Conservation (phyloP, 2,113 vertebrate genomes). For the Salvelinus sp. region DNA sequence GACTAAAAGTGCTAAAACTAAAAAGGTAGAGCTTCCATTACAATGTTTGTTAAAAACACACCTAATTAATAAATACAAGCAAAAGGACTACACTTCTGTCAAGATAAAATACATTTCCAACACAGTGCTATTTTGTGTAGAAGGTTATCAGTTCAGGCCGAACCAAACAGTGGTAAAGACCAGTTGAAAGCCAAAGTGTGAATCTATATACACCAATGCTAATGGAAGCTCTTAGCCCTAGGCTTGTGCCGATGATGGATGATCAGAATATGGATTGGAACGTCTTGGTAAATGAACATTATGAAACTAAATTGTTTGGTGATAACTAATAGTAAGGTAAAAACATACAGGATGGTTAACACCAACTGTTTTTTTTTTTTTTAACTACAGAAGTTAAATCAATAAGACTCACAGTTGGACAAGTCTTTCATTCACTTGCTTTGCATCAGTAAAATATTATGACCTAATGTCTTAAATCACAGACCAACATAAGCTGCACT, state of each 20-base stretch:
- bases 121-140: background rate
- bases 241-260: conserved; percentile 59
- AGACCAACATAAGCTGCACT: background rate
- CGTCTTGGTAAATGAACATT: background rate
- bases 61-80: background rate
- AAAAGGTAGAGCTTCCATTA: conserved; percentile 57
- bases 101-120: background rate
- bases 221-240: conserved; percentile 56
- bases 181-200: background rate
- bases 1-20: conserved; percentile 5
- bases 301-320: background rate
- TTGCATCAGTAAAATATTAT: background rate
- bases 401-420: too few relatives aligned
- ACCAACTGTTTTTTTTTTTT: too few relatives aligned
- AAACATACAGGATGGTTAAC: background rate
- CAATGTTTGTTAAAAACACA: conserved; percentile 7
- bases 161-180: conserved; percentile 1
- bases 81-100: background rate
- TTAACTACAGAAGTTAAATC: too few relatives aligned
- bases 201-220: conserved; percentile 16
- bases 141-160: background rate
- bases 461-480: background rate
- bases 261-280: background rate
- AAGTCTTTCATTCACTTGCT: too few relatives aligned
- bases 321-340: background rate